Evolutionary conservation across 2,113 vertebrate genomes (phyloP), one percentile per base, ranked within the genome.

Genomic region (Hepsetus odoe): DNA sequence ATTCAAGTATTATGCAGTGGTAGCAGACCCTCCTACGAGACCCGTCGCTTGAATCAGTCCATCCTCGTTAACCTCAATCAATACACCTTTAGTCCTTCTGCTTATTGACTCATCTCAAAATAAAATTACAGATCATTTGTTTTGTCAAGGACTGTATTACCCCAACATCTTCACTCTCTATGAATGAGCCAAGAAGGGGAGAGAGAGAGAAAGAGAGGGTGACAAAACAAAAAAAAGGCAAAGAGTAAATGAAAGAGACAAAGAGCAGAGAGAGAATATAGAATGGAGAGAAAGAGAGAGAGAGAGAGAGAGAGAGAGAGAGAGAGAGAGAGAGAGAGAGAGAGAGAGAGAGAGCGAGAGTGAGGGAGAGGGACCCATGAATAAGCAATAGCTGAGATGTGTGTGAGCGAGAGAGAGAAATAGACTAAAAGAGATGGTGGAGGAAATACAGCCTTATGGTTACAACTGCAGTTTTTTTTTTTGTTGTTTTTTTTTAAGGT

Each of bases 381-480:
- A n/a, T n/a, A n/a, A n/a, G n/a, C n/a, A n/a, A n/a, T n/a, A n/a
- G n/a, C n/a, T n/a, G n/a, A n/a, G n/a, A n/a, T n/a, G n/a, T n/a
- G n/a, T n/a, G n/a, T n/a, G n/a, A n/a, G n/a, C n/a, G n/a, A n/a
- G n/a, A n/a, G n/a, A n/a, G 58, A 71, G 35, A 56, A 55, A 71
- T 26, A 59, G 56, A 49, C 44, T 42, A 40, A 64, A 16, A 77
- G 42, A 75, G 2, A 56, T 12, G 64, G 53, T 24, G 5, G 30
- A 93, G 90, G 92, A 95, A 94, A 94, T 94, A 90, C 89, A 91
- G 91, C 90, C 92, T 92, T 90, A 91, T 94, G 94, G 94, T 95
- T 95, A 95, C 94, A 96, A 95, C 92, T 96, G 94, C 96, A 98
- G 96, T 96, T 97, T 96, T 95, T 95, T 98, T 96, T 95, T 94